A percentile compares a stretch with the other conserved stretches of the same genome.
Conservation (phyloP, 2,113 vertebrate species). For the Ammodytes dubius region DNA sequence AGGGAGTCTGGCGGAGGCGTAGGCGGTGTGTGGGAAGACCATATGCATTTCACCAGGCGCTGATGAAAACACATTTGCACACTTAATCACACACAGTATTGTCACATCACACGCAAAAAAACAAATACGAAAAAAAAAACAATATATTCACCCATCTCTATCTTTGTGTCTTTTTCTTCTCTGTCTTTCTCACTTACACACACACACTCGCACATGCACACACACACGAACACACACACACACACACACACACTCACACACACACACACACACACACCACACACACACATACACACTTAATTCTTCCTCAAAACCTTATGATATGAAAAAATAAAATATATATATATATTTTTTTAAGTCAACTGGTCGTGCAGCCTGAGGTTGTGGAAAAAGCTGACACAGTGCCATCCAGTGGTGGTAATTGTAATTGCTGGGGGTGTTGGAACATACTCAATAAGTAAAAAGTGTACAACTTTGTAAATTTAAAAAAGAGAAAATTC, state of each 20-base stretch:
- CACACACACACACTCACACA: constrained; percentile 21
- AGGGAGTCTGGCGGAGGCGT: constrained; percentile 74
- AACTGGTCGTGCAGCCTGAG: constrained; percentile 27
- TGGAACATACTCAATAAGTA: not conserved
- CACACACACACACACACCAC: constrained; percentile 29
- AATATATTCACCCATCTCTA: constrained; percentile 6
- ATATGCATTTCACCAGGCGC: constrained; percentile 75
- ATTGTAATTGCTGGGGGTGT: not conserved
- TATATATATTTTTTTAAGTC: constrained; percentile 7
- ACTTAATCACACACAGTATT: constrained; percentile 57
- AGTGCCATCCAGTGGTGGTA: constrained; percentile 83
- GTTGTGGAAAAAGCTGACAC: constrained; percentile 65
- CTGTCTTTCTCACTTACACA: constrained; percentile 1
- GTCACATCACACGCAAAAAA: constrained; percentile 25
- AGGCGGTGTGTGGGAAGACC: constrained; percentile 77
- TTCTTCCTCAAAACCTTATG: constrained; percentile 66
- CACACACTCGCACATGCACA: constrained; percentile 27
- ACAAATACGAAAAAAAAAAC: not conserved
- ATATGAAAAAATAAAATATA: not conserved
- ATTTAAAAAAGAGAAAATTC: not conserved
- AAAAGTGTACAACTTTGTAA: not conserved
- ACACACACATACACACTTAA: constrained; percentile 71
- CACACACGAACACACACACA: constrained; percentile 40
- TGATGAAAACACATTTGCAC: constrained; percentile 57
- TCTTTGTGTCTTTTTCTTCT: not conserved